Evolutionary conservation across 2,797 vertebrate genomes (phyloP).

Genomic region (Orestias chungarensis): DNA sequence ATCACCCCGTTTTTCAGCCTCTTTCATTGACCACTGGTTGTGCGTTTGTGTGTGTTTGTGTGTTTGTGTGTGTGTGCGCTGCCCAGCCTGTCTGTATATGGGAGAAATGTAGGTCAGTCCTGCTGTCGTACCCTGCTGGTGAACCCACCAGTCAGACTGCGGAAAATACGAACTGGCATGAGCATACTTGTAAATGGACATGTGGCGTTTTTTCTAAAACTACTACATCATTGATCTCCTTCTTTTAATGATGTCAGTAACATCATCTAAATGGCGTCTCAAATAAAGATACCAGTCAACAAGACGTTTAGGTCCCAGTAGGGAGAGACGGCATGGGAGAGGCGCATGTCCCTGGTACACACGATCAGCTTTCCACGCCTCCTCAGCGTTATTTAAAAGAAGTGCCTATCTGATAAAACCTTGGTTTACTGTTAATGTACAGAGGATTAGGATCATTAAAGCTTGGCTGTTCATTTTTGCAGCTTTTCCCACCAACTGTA

Average conservation of each 20-base stretch:
- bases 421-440: conserved; percentile 55
- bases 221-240: conserved; percentile 31
- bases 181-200: conserved; percentile 17
- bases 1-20: neutral
- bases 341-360: conserved; percentile 26
- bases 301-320: conserved; percentile 36
- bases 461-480: conserved; percentile 17
- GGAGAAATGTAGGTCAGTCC: conserved; percentile 79
- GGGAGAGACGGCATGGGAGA: conserved; percentile 39
- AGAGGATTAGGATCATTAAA: conserved; percentile 71
- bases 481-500: conserved; percentile 39
- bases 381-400: conserved; percentile 34
- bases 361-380: conserved; percentile 38
- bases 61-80: conserved; percentile 20
- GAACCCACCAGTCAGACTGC: conserved; percentile 65
- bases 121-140: conserved; percentile 63
- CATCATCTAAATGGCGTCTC: neutral
- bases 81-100: conserved; percentile 35
- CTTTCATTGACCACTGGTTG: neutral
- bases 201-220: neutral
- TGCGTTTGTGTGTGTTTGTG: conserved; percentile 20
- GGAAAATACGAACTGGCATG: conserved; percentile 57
- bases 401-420: conserved; percentile 53
- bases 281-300: conserved; percentile 14
- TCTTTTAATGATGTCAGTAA: conserved; percentile 10